Evolutionary conservation across 2,888 invertebrate genomes (phyloP), one percentile per base, ranked within the genome.

Genomic region (Allolobophora icterica): DNA sequence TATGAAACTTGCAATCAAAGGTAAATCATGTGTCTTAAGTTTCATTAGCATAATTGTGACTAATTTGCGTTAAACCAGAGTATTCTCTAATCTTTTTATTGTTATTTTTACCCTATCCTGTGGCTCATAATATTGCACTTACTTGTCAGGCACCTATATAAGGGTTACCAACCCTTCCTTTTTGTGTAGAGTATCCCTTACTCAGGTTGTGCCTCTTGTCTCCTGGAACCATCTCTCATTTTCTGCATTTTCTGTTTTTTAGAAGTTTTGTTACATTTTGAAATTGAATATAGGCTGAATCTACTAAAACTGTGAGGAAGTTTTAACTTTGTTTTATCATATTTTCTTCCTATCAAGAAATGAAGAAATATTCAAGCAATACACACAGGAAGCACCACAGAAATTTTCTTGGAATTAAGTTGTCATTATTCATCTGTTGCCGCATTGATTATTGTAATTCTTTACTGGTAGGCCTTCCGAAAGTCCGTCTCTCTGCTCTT

Each of bases 1-100:
- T 89, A 94, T 95, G 52, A 94, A 93, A 84, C 93, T 94, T 93
- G 94, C 94, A 24, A 92, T 94, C 17, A 93, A 92, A 93, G 94
- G 90, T 71, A 71, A 34, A 8, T 0, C 71, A 71, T 71, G 30
- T 71, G 71, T 71, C 71, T 71, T 24, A 52, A 52, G 24, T 52
- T 52, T 52, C 24, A 52, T 38, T 52, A 52, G 52, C 52, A 24
- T 52, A 52, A 52, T 24, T 52, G 21, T 52, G 24, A 24, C 8
- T 52, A 17, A 42, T 5, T 42, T 42, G 13, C 42, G 42, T 42
- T 42, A 24, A 52, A 52, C 24, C 21, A 52, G 52, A 52, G 24
- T 52, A 52, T 52, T 42, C 15, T 42, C 24, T 1, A 52, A 8
- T 8, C 24, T 52, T 52, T 24, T 52, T 58, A 6, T 58, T 71